phyloP scores from a whole-genome alignment of 1,140 invertebrate genomes.

The Magallana gigas region DNA sequence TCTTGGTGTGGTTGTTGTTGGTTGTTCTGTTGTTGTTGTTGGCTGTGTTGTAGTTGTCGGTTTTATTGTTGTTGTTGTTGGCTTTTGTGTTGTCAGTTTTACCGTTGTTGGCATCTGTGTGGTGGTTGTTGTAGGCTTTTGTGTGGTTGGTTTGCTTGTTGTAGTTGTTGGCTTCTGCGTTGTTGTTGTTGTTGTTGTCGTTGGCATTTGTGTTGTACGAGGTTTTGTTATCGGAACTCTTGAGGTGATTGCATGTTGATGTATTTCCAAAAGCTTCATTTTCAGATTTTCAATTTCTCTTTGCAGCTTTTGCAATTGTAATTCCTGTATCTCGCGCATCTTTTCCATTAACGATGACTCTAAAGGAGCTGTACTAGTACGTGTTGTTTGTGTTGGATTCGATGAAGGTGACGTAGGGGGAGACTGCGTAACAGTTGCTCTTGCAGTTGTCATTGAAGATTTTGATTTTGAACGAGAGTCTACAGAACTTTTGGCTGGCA shows the following conservation, averaged over 20 bases:
- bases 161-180: neutral
- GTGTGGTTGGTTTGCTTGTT: neutral
- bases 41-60: neutral
- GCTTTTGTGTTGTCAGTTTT: neutral
- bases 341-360: neutral
- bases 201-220: neutral
- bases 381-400: neutral
- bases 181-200: neutral
- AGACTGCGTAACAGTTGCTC: neutral
- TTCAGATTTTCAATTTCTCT: constrained; percentile 28
- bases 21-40: neutral
- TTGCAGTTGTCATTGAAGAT: neutral
- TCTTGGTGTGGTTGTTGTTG: neutral
- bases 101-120: neutral
- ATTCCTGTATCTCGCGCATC: constrained; percentile 1
- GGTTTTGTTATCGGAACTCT: neutral
- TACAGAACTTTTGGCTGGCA: neutral
- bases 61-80: neutral
- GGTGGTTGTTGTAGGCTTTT: neutral
- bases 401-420: neutral
- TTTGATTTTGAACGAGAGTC: neutral
- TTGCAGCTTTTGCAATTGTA: neutral
- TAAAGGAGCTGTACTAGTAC: neutral
- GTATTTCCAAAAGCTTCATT: constrained; percentile 16
- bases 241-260: neutral